phyloP scores from a whole-genome alignment of 1,140 invertebrate species.

The Neocloeon triangulifer region DNA sequence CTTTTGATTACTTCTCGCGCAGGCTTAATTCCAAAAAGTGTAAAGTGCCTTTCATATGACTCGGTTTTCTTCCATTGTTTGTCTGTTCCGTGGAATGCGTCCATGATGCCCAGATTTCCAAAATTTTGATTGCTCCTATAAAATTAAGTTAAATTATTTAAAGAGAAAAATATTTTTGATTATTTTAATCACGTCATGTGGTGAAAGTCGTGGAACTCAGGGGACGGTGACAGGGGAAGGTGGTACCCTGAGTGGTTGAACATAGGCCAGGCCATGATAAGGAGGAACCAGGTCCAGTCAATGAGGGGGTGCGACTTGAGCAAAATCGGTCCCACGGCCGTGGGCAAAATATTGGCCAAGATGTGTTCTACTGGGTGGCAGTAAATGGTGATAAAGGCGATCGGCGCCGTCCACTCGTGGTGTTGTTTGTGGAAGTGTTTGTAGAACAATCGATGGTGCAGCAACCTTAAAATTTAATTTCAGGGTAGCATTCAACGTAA shows the following conservation, averaged over 20 bases:
- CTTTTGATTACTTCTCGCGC: too few species aligned
- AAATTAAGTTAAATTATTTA: too few species aligned
- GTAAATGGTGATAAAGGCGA: constrained; percentile 25
- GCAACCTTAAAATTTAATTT: constrained; percentile 14
- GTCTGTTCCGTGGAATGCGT: constrained; percentile 25
- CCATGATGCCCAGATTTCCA: constrained; percentile 23
- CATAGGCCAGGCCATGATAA: constrained; percentile 23
- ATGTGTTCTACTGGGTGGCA: constrained; percentile 31
- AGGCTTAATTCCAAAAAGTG: too few species aligned
- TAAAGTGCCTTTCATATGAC: too few species aligned
- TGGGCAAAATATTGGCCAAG: constrained; percentile 25
- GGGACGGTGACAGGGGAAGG: constrained; percentile 27
- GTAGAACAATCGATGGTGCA: constrained; percentile 21
- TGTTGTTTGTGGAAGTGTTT: constrained; percentile 24
- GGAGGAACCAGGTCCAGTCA: constrained; percentile 20
- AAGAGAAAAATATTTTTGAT: too few species aligned
- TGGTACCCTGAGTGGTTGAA: constrained; percentile 32
- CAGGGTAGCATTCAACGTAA: too few species aligned
- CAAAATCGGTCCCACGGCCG: constrained; percentile 21
- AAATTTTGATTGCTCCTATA: constrained; percentile 22
- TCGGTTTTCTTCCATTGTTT: too few species aligned
- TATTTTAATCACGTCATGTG: too few species aligned
- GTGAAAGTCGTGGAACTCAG: constrained; percentile 33
- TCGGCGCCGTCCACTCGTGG: constrained; percentile 17
- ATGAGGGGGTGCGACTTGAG: constrained; percentile 19